Percentiles rank a stretch among this genome's conserved stretches.
These are phyloP conservation scores for Chrysemys picta DNA, from an alignment of 2,113 vertebrate genomes.

Conservation along the genomic window DNA sequence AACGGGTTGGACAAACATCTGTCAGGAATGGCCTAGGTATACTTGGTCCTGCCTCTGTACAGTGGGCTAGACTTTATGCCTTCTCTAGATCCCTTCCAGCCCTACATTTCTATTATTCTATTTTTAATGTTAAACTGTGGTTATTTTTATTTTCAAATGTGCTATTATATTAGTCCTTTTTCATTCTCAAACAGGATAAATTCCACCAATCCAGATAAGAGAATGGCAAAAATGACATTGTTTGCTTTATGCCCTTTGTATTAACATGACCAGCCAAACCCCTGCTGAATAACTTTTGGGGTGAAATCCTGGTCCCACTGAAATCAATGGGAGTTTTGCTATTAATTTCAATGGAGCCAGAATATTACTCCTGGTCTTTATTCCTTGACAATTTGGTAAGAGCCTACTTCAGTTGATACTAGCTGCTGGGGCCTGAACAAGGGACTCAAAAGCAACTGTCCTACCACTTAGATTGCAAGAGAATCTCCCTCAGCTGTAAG, in stretches of 20 bases:
- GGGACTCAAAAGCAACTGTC: not conserved
- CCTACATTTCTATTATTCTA: no score
- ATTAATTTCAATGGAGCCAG: not conserved
- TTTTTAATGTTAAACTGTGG: not conserved
- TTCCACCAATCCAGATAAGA: not conserved
- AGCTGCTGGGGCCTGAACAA: not conserved
- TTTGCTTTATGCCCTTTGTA: not conserved
- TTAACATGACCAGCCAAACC: not conserved
- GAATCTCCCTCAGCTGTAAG: not conserved
- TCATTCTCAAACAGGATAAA: not conserved
- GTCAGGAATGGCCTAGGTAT: no score
- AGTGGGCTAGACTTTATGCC: no score
- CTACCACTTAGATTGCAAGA: not conserved
- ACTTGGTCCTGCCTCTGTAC: no score
- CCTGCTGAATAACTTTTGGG: no score
- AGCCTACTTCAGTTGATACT: no score
- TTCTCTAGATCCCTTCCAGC: no score
- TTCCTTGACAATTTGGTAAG: not conserved
- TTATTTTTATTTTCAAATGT: not conserved
- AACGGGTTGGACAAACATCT: no score
- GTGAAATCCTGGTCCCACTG: not conserved
- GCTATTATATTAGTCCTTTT: not conserved
- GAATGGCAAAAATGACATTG: accelerated
- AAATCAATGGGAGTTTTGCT: not conserved
- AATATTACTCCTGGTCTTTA: not conserved